Conservation (phyloP, 2,113 vertebrate species). For the Zapus hudsonius region DNA sequence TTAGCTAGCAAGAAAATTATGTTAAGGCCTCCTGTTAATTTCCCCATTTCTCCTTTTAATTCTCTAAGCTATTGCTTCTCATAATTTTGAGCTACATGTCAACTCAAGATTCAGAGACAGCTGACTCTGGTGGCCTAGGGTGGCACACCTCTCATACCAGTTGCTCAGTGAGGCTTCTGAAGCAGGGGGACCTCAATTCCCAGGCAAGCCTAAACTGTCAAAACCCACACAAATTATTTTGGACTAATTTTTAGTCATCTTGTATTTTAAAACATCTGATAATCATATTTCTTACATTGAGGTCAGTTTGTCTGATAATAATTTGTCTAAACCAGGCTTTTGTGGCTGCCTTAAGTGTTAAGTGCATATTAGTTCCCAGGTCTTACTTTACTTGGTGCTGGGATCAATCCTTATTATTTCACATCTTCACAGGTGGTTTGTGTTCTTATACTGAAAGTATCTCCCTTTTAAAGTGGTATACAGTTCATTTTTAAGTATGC, state of each 20-base stretch:
- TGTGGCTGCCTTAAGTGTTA: background rate
- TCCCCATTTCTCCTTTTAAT: background rate
- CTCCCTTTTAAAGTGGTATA: background rate
- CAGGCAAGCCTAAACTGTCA: background rate
- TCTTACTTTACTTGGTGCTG: background rate
- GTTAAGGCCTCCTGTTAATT: background rate
- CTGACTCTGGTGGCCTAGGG: background rate
- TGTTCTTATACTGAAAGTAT: background rate
- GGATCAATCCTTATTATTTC: background rate
- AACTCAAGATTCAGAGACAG: background rate
- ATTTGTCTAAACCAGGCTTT: background rate
- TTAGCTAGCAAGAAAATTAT: background rate
- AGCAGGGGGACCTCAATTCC: background rate
- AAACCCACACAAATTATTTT: background rate
- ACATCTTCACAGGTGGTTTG: background rate
- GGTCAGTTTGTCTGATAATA: background rate
- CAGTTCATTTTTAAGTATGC: too few relatives aligned
- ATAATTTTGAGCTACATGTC: background rate
- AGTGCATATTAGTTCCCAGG: background rate
- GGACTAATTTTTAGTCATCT: background rate
- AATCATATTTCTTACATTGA: background rate
- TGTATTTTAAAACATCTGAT: background rate
- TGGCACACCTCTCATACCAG: background rate
- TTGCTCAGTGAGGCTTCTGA: background rate
- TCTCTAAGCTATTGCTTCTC: background rate